These are phyloP conservation scores for Galerucella pusilla DNA, from an alignment of 2,888 invertebrate species.

Conservation along the genomic window DNA sequence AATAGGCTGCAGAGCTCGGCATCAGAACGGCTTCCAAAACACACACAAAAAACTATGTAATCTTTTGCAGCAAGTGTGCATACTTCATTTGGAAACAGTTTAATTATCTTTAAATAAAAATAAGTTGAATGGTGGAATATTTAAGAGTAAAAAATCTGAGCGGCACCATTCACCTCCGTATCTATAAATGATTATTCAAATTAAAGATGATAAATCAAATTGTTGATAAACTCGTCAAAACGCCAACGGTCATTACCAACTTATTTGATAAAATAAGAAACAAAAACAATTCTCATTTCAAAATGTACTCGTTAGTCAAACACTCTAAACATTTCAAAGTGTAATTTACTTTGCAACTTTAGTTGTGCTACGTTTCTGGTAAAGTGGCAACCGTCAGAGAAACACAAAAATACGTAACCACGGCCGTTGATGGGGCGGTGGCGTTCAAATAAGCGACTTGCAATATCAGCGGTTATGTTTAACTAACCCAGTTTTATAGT, in stretches of 20 bases:
- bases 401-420: constrained; percentile 9
- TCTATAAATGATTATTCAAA: too few species aligned
- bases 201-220: background rate
- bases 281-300: background rate
- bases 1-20: too few species aligned
- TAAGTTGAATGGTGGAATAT: too few species aligned
- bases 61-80: too few species aligned
- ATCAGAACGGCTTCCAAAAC: too few species aligned
- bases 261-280: background rate
- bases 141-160: too few species aligned
- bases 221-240: background rate
- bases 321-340: background rate
- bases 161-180: too few species aligned
- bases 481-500: constrained; percentile 36
- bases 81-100: too few species aligned
- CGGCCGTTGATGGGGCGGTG: constrained; percentile 8
- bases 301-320: background rate
- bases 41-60: too few species aligned
- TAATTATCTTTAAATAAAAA: too few species aligned
- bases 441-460: constrained; percentile 25
- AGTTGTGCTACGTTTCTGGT: background rate
- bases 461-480: constrained; percentile 37
- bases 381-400: constrained; percentile 11
- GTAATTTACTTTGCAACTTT: constrained; percentile 3
- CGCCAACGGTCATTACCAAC: background rate